A percentile compares a stretch with the other conserved stretches of the same genome.
These are phyloP conservation scores for Falco biarmicus DNA, from an alignment of 2,797 vertebrate species.

Conservation along the genomic window DNA sequence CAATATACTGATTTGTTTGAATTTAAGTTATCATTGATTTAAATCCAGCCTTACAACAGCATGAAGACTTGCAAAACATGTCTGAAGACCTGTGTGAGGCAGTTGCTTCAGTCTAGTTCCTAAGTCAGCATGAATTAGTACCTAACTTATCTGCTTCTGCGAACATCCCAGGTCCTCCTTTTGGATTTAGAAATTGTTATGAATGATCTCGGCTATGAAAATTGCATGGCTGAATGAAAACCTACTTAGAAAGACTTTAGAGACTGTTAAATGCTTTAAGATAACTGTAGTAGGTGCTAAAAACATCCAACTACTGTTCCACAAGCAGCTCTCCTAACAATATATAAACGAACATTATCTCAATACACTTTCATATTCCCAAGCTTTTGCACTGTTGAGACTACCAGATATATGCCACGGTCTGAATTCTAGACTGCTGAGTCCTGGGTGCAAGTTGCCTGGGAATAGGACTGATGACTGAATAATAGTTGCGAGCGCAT, in stretches of 20 bases:
- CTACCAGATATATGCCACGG: not conserved
- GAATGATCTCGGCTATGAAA: not conserved
- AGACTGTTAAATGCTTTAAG: not conserved
- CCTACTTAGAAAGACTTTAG: not conserved
- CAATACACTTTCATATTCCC: not conserved
- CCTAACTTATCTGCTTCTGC: not conserved
- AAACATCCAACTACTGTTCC: not conserved
- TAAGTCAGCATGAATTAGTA: not conserved
- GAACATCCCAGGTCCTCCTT: not conserved
- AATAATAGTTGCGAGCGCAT: not conserved
- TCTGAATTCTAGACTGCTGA: not conserved
- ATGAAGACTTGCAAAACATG: not conserved
- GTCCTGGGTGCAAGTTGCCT: not conserved
- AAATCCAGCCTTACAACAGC: not conserved
- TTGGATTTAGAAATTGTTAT: not conserved
- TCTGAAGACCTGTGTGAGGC: not conserved
- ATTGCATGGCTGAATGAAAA: not conserved
- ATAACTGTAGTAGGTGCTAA: not conserved
- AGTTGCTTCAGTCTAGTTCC: not conserved
- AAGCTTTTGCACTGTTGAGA: not conserved
- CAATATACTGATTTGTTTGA: not conserved
- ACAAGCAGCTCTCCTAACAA: not conserved
- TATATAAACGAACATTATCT: not conserved
- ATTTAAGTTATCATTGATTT: not conserved
- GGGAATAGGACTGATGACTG: not conserved